Evolutionary conservation across 1,140 invertebrate species (phyloP).

Genomic region (Carcinoscorpius rotundicauda): DNA sequence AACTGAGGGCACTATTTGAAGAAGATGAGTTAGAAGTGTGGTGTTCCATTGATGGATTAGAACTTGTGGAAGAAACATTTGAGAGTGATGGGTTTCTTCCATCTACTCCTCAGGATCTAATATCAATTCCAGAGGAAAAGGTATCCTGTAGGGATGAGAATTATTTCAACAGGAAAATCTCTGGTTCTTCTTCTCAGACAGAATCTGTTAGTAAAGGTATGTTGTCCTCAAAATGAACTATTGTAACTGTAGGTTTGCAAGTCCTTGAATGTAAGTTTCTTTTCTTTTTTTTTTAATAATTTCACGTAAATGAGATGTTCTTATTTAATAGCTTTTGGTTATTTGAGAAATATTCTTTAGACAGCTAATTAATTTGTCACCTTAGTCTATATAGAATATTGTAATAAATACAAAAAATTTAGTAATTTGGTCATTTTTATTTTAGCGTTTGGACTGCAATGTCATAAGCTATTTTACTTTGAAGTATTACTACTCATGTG

Average conservation of each 20-base stretch:
- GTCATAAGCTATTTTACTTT: too few relatives aligned
- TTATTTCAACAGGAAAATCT: conserved; percentile 11
- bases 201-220: conserved; percentile 4
- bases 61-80: conserved; percentile 2
- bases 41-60: conserved; percentile 28
- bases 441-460: too few relatives aligned
- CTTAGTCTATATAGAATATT: too few relatives aligned
- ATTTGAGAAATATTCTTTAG: too few relatives aligned
- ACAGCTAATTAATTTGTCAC: too few relatives aligned
- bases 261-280: too few relatives aligned
- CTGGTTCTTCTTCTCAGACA: conserved; percentile 3
- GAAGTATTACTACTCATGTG: too few relatives aligned
- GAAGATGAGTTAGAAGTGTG: conserved; percentile 28
- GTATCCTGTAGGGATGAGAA: conserved; percentile 13
- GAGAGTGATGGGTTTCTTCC: conserved; percentile 4
- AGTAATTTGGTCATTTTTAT: too few relatives aligned
- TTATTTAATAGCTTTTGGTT: too few relatives aligned
- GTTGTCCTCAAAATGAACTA: neutral
- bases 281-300: too few relatives aligned
- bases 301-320: too few relatives aligned
- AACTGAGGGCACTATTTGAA: conserved; percentile 26
- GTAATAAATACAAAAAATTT: too few relatives aligned
- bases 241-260: neutral
- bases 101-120: conserved; percentile 17
- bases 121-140: conserved; percentile 21